These are phyloP conservation scores for Poecile montanus DNA, from an alignment of 2,797 vertebrate species.

Conservation along the genomic window DNA sequence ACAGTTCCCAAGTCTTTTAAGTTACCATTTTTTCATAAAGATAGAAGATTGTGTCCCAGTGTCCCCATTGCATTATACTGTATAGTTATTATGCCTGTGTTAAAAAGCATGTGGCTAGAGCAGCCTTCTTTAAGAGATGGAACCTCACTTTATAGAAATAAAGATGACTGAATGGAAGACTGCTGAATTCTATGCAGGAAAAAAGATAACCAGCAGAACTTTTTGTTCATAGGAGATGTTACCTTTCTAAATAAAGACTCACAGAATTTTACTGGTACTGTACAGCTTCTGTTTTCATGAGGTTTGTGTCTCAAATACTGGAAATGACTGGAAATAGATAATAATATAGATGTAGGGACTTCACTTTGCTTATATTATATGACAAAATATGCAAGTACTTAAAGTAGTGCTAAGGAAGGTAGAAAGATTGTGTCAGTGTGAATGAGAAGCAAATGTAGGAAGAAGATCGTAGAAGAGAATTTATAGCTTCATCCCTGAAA, in stretches of 20 bases:
- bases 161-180: background rate
- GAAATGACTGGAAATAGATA: background rate
- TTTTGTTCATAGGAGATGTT: background rate
- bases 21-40: background rate
- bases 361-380: background rate
- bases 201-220: background rate
- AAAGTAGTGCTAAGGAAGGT: background rate
- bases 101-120: background rate
- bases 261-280: background rate
- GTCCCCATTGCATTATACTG: background rate
- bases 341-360: background rate
- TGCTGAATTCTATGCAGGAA: background rate
- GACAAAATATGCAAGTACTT: background rate
- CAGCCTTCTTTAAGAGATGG: background rate
- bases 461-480: accelerated
- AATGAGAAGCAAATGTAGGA: background rate
- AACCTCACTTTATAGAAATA: background rate
- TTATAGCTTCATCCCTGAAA: background rate
- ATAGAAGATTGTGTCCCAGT: background rate
- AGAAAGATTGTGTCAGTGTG: background rate
- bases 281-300: background rate
- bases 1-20: background rate
- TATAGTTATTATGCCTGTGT: background rate
- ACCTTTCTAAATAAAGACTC: background rate
- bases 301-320: background rate